Percentiles rank a stretch among this genome's conserved stretches.
phyloP scores from a whole-genome alignment of 2,888 invertebrate species.

The Aphidius colemani region DNA sequence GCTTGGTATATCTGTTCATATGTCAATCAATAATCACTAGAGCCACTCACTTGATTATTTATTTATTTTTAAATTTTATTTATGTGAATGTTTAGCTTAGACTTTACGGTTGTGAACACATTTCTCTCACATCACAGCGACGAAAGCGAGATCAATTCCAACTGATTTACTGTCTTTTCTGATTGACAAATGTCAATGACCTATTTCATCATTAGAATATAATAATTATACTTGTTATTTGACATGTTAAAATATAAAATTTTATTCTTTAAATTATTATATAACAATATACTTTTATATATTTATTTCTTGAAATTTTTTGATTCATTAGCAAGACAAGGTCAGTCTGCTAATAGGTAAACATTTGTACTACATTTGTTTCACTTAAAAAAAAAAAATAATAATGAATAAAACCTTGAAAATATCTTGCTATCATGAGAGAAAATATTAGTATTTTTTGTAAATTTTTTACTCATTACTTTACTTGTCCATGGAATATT shows the following conservation, averaged over 20 bases:
- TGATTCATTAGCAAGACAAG: neutral
- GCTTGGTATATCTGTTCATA: too few species aligned
- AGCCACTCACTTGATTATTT: neutral
- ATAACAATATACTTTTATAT: neutral
- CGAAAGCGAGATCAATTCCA: slow-evolving; percentile 2
- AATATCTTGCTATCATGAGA: too few species aligned
- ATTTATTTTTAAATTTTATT: slow-evolving; percentile 1
- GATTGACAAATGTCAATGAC: slow-evolving; percentile 18
- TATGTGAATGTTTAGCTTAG: neutral
- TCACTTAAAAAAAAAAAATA: neutral
- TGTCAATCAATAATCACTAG: too few species aligned
- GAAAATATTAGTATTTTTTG: too few species aligned
- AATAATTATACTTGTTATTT: neutral
- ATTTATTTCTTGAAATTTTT: neutral
- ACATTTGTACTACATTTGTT: neutral
- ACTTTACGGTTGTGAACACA: neutral
- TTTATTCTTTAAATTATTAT: neutral
- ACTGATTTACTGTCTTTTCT: neutral
- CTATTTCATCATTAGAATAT: slow-evolving; percentile 17
- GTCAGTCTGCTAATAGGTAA: slow-evolving; percentile 1
- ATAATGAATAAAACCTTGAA: neutral
- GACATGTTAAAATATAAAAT: neutral
- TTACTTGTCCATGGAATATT: too few species aligned
- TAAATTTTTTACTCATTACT: too few species aligned
- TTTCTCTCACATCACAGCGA: neutral